phyloP scores from a whole-genome alignment of 2,113 vertebrate genomes.

The Rousettus leschenaultii region DNA sequence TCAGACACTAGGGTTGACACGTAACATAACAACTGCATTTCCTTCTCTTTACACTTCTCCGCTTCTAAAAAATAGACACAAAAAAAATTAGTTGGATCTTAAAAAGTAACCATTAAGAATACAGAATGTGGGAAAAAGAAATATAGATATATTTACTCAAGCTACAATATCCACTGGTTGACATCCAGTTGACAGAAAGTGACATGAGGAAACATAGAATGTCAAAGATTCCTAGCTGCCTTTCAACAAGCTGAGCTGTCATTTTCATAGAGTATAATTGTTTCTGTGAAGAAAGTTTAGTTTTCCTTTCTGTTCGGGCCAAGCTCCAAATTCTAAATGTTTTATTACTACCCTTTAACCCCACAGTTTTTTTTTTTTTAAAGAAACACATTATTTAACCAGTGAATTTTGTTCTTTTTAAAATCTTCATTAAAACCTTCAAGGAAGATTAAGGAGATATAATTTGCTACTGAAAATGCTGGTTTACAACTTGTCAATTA shows the following conservation, averaged over 20 bases:
- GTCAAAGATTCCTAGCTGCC: background rate
- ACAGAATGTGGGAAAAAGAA: background rate
- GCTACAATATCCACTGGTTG: background rate
- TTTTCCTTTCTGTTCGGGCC: background rate
- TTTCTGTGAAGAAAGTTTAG: background rate
- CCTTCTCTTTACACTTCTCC: background rate
- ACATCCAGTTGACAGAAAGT: background rate
- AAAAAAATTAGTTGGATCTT: background rate
- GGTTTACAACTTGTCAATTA: background rate
- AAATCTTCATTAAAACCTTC: background rate
- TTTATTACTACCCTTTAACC: background rate
- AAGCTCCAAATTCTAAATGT: background rate
- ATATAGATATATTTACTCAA: background rate
- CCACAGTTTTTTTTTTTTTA: background rate
- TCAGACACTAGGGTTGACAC: background rate
- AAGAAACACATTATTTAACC: background rate
- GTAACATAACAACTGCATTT: background rate
- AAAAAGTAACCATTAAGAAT: background rate
- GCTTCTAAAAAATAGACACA: background rate
- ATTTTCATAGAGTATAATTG: background rate
- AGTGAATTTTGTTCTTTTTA: background rate
- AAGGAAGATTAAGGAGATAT: background rate
- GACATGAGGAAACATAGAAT: background rate
- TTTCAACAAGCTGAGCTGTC: accelerated
- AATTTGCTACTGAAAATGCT: background rate